A percentile compares a stretch with the other conserved stretches of the same genome.
Conservation (phyloP, 2,113 vertebrate species). For the Zapus hudsonius region DNA sequence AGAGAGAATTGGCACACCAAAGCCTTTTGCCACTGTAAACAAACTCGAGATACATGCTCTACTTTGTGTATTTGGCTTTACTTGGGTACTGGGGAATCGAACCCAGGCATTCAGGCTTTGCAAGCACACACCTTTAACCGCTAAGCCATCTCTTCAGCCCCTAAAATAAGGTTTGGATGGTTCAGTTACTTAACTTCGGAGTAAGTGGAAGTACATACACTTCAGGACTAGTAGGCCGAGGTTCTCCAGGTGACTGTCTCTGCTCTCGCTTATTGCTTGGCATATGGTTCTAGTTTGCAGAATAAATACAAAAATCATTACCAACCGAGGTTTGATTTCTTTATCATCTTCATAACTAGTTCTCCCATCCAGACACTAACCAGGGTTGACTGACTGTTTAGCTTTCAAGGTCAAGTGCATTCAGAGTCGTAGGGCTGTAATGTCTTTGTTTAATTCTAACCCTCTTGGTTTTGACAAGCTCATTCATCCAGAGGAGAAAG, state of each 20-base stretch:
- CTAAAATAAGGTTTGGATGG: too few species aligned
- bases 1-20: too few species aligned
- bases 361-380: background rate
- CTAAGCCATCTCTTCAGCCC: too few species aligned
- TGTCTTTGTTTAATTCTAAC: constrained; percentile 45
- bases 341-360: constrained; percentile 5
- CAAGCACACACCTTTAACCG: too few species aligned
- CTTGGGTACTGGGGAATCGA: too few species aligned
- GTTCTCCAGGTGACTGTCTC: background rate
- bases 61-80: too few species aligned
- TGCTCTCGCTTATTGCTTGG: too few species aligned
- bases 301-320: background rate
- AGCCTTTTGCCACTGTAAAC: too few species aligned
- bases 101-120: too few species aligned
- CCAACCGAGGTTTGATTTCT: constrained; percentile 5
- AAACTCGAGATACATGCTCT: too few species aligned
- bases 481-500: constrained; percentile 10
- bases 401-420: background rate
- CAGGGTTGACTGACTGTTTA: background rate
- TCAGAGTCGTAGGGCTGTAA: background rate
- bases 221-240: background rate
- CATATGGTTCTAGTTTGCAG: background rate
- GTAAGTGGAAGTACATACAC: too few species aligned
- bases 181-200: background rate
- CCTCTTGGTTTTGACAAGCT: constrained; percentile 36